Evolutionary conservation across 2,113 vertebrate species (phyloP).

Genomic region (Pheucticus melanocephalus): DNA sequence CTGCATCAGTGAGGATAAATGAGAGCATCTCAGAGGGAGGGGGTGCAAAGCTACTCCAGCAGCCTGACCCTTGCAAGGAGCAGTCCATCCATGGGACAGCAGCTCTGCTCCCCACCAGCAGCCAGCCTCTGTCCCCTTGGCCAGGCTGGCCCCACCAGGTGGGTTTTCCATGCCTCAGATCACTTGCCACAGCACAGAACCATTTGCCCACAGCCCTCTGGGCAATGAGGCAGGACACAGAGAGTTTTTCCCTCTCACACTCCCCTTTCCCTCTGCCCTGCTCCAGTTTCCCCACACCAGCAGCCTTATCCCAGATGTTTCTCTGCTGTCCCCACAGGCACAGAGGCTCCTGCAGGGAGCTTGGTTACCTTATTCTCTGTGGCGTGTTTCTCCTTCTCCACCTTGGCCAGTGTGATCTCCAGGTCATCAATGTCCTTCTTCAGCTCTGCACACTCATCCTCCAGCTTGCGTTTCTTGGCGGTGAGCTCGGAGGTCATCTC

Average conservation of each 20-base stretch:
- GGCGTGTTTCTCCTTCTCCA: slow-evolving; percentile 95
- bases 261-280: neutral
- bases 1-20: slow-evolving; percentile 54
- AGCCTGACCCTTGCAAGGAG: neutral
- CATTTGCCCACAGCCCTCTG: rapidly evolving
- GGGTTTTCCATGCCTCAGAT: neutral
- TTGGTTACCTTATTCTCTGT: slow-evolving; percentile 88
- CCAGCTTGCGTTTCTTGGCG: slow-evolving; percentile 86
- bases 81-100: neutral
- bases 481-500: slow-evolving; percentile 85
- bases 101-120: neutral
- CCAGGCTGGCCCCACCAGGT: neutral
- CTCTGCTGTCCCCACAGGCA: neutral
- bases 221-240: neutral
- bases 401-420: slow-evolving; percentile 90
- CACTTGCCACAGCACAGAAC: neutral
- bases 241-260: neutral
- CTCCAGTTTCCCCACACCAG: neutral
- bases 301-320: neutral
- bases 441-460: slow-evolving; percentile 89
- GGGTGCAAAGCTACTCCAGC: neutral
- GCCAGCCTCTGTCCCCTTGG: neutral
- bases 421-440: slow-evolving; percentile 95
- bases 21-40: neutral
- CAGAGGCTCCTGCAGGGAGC: neutral